Conservation (phyloP, 2,888 invertebrate species). For the Tenthredo livida region DNA sequence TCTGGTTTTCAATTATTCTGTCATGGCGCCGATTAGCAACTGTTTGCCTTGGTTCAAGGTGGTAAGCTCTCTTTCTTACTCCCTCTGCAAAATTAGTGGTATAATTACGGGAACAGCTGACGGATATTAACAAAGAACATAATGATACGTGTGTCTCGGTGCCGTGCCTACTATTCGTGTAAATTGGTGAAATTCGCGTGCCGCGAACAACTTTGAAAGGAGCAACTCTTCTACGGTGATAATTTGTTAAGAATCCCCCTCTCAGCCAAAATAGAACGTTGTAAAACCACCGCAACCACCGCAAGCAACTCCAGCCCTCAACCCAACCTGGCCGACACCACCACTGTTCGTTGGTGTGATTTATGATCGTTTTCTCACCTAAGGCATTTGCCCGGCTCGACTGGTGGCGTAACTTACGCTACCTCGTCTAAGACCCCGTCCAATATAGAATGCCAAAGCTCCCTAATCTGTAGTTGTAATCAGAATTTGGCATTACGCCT, state of each 20-base stretch:
- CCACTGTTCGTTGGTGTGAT: conserved; percentile 45
- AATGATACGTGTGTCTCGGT: neutral
- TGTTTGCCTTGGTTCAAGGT: neutral
- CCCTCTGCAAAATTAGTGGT: conserved; percentile 1
- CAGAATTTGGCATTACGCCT: conserved; percentile 50
- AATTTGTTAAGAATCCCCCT: conserved; percentile 26
- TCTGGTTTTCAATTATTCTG: conserved; percentile 23
- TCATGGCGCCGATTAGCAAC: conserved; percentile 2
- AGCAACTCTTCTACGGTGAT: neutral
- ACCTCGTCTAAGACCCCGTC: conserved; percentile 41
- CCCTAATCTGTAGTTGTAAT: conserved; percentile 42
- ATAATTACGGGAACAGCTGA: conserved; percentile 13
- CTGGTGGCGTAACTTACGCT: conserved; percentile 6
- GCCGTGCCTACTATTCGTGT: neutral
- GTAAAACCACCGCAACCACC: conserved; percentile 47
- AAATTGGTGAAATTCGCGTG: neutral
- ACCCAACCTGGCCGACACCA: conserved; percentile 35
- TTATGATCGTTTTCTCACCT: conserved; percentile 49
- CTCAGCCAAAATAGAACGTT: conserved; percentile 29
- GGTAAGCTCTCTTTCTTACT: neutral
- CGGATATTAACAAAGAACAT: conserved; percentile 14
- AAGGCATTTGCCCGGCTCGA: conserved; percentile 41
- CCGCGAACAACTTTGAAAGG: conserved; percentile 30
- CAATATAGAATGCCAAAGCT: conserved; percentile 45
- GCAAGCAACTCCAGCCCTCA: conserved; percentile 4